Conservation (phyloP, 1,140 invertebrate genomes). For the Schlechtendalia chinensis region DNA sequence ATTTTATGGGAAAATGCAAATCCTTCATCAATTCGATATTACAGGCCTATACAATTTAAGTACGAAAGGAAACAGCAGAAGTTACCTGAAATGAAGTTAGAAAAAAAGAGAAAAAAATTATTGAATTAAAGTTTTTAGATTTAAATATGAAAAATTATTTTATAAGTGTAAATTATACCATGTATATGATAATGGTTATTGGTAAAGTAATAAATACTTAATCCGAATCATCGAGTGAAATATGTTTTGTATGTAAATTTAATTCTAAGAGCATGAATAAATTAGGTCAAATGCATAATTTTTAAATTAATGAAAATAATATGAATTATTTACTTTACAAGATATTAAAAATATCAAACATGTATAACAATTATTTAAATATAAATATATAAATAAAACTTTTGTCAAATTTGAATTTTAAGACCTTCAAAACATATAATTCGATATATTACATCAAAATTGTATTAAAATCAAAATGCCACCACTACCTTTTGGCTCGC, state of each 20-base stretch:
- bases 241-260: slow-evolving; percentile 37
- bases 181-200: slow-evolving; percentile 34
- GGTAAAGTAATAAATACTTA: slow-evolving; percentile 20
- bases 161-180: no score
- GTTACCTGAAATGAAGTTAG: background rate
- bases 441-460: no score
- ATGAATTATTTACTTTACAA: background rate
- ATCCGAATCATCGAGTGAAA: slow-evolving; percentile 16
- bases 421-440: no score
- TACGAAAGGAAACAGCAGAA: background rate
- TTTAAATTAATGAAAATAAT: slow-evolving; percentile 13
- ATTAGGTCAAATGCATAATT: background rate
- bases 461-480: no score
- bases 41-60: background rate
- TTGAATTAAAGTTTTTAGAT: background rate
- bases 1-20: slow-evolving; percentile 21
- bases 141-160: background rate
- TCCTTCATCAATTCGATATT: background rate
- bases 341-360: no score
- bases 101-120: slow-evolving; percentile 14
- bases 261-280: slow-evolving; percentile 8
- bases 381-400: no score
- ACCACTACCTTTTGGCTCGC: no score
- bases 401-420: no score
- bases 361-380: no score